Conservation (phyloP, 2,797 vertebrate genomes). For the Poecilia gillii region DNA sequence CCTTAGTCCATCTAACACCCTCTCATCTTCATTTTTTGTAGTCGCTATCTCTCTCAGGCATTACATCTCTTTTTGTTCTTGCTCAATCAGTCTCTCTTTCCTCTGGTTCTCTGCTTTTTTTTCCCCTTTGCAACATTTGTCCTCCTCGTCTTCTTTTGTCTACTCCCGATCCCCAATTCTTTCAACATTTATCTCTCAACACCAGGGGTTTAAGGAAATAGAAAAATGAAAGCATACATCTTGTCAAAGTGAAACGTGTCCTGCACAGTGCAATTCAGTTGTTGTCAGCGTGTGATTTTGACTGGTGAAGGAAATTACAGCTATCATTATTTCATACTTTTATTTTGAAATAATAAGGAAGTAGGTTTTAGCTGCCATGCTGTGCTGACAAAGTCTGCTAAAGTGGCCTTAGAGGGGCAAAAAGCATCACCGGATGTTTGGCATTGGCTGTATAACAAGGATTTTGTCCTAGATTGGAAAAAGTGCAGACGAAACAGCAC, state of each 20-base stretch:
- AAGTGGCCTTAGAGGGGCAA: background rate
- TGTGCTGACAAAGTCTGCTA: background rate
- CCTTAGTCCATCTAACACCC: slow-evolving; percentile 14
- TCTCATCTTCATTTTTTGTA: slow-evolving; percentile 33
- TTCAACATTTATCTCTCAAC: slow-evolving; percentile 1
- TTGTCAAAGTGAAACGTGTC: background rate
- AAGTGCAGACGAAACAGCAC: background rate
- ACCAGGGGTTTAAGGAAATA: background rate
- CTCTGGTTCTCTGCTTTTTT: slow-evolving; percentile 14
- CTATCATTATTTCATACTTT: background rate
- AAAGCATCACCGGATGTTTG: background rate
- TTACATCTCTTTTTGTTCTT: slow-evolving; percentile 6
- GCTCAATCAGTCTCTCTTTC: slow-evolving; percentile 1
- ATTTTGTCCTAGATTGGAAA: background rate
- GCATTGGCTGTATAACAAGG: background rate
- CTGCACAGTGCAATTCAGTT: background rate
- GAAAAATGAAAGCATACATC: background rate
- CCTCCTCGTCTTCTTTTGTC: slow-evolving; percentile 1
- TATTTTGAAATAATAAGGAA: background rate
- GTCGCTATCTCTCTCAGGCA: slow-evolving; percentile 19
- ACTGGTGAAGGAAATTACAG: background rate
- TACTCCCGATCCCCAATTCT: slow-evolving; percentile 4
- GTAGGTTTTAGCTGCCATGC: background rate
- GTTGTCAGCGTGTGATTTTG: background rate
- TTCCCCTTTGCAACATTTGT: background rate